These are phyloP conservation scores for Ganaspis brasiliensis DNA, from an alignment of 2,888 invertebrate genomes.

Conservation along the genomic window DNA sequence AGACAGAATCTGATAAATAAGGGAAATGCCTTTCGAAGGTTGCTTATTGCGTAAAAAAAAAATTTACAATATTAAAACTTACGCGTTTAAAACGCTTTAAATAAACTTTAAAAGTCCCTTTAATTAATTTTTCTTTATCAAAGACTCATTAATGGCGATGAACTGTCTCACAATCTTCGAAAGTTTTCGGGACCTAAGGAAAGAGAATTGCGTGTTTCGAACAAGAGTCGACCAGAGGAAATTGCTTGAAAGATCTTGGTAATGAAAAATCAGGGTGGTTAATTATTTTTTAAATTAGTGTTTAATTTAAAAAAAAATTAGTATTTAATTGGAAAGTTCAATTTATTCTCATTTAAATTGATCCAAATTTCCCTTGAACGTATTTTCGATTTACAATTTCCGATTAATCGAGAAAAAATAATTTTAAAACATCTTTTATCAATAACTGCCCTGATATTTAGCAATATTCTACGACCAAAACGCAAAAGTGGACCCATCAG, in stretches of 20 bases:
- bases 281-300: no score
- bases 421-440: no score
- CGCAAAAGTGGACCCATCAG: neutral
- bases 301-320: no score
- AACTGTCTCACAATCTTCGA: constrained; percentile 25
- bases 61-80: neutral
- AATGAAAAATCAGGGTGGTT: neutral
- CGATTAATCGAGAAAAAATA: no score
- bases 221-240: constrained; percentile 3
- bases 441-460: neutral
- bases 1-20: constrained; percentile 60
- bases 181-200: constrained; percentile 33
- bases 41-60: neutral
- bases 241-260: neutral
- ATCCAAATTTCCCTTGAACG: neutral
- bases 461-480: constrained; percentile 22
- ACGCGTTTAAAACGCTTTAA: neutral
- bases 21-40: constrained; percentile 56
- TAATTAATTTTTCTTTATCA: constrained; percentile 1
- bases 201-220: constrained; percentile 35
- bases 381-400: no score
- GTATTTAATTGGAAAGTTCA: no score
- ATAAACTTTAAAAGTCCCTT: neutral
- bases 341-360: no score
- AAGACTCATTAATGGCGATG: neutral